Conservation (phyloP, 1,140 invertebrate species). For the Polypedilum pembai region DNA sequence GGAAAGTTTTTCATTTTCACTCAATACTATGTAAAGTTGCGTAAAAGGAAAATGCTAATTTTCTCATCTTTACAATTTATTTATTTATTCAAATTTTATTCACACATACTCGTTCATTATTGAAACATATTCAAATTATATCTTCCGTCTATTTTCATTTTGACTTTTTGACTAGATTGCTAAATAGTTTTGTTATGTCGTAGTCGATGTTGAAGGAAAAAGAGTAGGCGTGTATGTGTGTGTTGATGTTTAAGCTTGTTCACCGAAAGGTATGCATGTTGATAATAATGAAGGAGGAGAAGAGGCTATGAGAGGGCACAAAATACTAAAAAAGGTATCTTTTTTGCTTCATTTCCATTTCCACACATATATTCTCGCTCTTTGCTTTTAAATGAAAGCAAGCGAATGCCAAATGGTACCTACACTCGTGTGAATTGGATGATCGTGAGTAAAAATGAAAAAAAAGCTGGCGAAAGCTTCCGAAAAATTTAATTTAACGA, state of each 20-base stretch:
- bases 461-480: not conserved
- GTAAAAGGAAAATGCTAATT: slow-evolving; percentile 16
- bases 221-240: no score
- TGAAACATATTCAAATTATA: slow-evolving; percentile 27
- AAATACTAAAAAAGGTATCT: not conserved
- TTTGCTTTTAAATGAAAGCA: no score
- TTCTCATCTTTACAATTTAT: slow-evolving; percentile 21
- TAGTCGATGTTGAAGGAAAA: no score
- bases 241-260: not conserved
- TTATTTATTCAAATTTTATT: slow-evolving; percentile 28
- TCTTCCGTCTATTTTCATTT: slow-evolving; percentile 12
- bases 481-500: slow-evolving; percentile 8
- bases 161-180: not conserved
- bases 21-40: not conserved
- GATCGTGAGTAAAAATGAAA: not conserved
- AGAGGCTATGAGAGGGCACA: not conserved
- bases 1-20: not conserved
- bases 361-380: not conserved
- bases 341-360: not conserved
- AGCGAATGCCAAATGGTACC: not conserved
- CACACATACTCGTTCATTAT: slow-evolving; percentile 24
- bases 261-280: not conserved
- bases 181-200: no score
- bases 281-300: not conserved
- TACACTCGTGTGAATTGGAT: not conserved